Base-by-base conservation (phyloP, 2,113 vertebrate species). In the Malurus elegans region DNA sequence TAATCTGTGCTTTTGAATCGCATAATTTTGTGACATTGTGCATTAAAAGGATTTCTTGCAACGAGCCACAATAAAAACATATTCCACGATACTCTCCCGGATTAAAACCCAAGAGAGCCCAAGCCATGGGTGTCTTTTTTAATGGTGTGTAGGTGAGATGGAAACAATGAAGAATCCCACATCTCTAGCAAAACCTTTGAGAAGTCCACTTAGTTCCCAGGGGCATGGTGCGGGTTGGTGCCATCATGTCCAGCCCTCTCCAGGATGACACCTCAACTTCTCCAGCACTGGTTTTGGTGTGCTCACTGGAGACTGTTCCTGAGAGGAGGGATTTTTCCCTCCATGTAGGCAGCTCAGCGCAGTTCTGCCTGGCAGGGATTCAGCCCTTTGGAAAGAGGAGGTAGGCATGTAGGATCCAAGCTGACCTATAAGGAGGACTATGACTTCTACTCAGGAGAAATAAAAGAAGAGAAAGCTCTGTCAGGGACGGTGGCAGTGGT, bases 321-420 rank as follows among this genome's bases (percentile, higher is more conserved):
- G 38, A 72, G 38, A 69, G 58, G 14, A 65, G 38, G 62, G 72
- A 1, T 36, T 60, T 79, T 82, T 75, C 4, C 54, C 17, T 31
- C 10, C 0, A 0, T 34, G 26, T 24, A 31, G 14, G 28, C 40
- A 80, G 40, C 25, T 31, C 8, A 48, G 69, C 45, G 38, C 54
- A 26, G 25, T 42, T 89, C 64, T 61, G 45, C 29, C 25, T 53
- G 47, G 38, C 2, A 1, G 57, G 25, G 36, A 60, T 67, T 82
- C 53, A 56, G 17, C 38, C 45, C 25, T 14, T 13, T 19, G 38
- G 51, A 83, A 82, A 70, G 66, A 50, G 36, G 16, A 73, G n/a
- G 31, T 19, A 50, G n/a, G 17, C 31, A 6, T 70, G 29, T 42
- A 48, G 60, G 28, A 24, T 70, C 44, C 72, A 42, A 44, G 57